Evolutionary conservation across 2,113 vertebrate genomes (phyloP).

Genomic region (Lates calcarifer): DNA sequence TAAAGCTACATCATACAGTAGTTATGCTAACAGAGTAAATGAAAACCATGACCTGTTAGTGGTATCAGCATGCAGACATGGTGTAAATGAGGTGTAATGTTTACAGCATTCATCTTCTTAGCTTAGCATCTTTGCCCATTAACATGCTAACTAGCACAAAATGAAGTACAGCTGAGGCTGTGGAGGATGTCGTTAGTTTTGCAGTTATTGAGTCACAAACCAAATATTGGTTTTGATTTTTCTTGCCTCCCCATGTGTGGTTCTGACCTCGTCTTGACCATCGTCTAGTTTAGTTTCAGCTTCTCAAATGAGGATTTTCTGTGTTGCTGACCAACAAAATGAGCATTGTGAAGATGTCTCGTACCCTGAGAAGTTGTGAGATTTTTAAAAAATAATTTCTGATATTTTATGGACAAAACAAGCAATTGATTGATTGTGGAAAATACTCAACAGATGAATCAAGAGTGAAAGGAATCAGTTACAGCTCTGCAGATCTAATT

Average conservation of each 20-base stretch:
- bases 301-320: background rate
- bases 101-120: too few relatives aligned
- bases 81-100: too few relatives aligned
- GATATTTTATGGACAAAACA: too few relatives aligned
- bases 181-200: background rate
- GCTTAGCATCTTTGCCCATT: too few relatives aligned
- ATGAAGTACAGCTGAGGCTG: background rate
- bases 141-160: background rate
- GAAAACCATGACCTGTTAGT: background rate
- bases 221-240: background rate
- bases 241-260: background rate
- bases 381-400: too few relatives aligned
- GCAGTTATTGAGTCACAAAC: too few relatives aligned
- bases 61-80: background rate
- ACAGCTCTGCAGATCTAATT: background rate
- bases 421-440: background rate
- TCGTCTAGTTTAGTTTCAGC: background rate
- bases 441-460: background rate
- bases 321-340: background rate
- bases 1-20: too few relatives aligned
- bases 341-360: too few relatives aligned
- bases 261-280: background rate
- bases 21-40: too few relatives aligned
- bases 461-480: background rate
- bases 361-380: too few relatives aligned